Evolutionary conservation across 2,888 invertebrate species (phyloP), one percentile per base, ranked within the genome.

Genomic region (Odiellus spinosus): DNA sequence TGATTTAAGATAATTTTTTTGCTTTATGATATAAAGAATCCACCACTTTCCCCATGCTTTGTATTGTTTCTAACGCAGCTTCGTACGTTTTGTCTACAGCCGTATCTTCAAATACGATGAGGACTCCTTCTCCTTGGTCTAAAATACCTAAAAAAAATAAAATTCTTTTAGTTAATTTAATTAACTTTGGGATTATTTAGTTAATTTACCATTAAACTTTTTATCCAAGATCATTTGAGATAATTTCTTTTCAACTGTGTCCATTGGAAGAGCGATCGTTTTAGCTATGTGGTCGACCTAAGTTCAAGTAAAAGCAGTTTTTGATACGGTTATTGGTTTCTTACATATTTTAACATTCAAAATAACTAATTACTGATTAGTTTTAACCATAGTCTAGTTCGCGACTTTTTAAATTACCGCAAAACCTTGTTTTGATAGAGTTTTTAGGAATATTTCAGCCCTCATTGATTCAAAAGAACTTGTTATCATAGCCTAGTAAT

Each of bases 161-260:
- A 18, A 36, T 38, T 14, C n/a, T 17, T n/a, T 26, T 33, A 8
- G 10, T 14, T 3, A 34, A 32, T 43, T 42, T 32, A 35, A 43
- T 18, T 18, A 38, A 38, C 38, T 38, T 8, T n/a, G n/a, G n/a
- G n/a, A n/a, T n/a, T 26, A 15, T n/a, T 15, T 43, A 43, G 2
- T 15, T 10, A 34, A 6, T 54, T 51, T 53, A 59, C 72, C 72
- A 59, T 67, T 67, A 58, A 98, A 80, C 69, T 96, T 98, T 63
- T 90, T 88, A 69, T 99, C 98, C 66, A 99, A 72, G 64, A 99
- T 98, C 98, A 99, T 99, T 70, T 98, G 98, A 43, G 96, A 96
- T 49, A 99, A 71, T 70, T 99, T 99, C 71, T 93, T 91, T 69
- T 99, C 98, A 45, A 99, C 96, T 71, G 82, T 77, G 41, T 81